Evolutionary conservation across 1,140 invertebrate species (phyloP).

Genomic region (Pinna nobilis): DNA sequence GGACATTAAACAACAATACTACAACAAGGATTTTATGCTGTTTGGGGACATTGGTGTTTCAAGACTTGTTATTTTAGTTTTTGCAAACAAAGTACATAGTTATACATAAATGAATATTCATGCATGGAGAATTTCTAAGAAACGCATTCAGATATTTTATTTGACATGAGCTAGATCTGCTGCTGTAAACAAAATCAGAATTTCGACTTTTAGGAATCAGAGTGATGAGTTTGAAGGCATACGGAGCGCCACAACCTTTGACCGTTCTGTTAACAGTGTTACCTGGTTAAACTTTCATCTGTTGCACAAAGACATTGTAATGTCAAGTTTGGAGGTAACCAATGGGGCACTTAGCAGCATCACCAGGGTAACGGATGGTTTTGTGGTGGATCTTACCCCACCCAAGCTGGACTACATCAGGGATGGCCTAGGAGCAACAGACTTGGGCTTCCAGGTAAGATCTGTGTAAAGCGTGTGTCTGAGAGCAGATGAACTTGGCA

Average conservation of each 20-base stretch:
- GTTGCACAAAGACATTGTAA: slow-evolving; percentile 44
- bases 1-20: too few species aligned
- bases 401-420: slow-evolving; percentile 42
- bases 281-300: slow-evolving; percentile 45
- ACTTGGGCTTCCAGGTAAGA: slow-evolving; percentile 35
- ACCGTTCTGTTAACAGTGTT: slow-evolving; percentile 1
- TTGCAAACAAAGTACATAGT: too few species aligned
- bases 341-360: slow-evolving; percentile 52
- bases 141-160: not conserved
- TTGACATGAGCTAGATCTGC: not conserved
- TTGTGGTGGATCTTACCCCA: slow-evolving; percentile 58
- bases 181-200: too few species aligned
- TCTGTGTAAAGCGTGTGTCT: too few species aligned
- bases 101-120: not conserved
- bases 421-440: slow-evolving; percentile 41
- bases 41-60: too few species aligned
- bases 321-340: slow-evolving; percentile 28
- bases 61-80: too few species aligned
- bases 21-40: too few species aligned
- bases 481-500: too few species aligned
- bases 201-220: slow-evolving; percentile 28
- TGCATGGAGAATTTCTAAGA: not conserved
- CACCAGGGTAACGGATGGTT: slow-evolving; percentile 41
- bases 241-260: slow-evolving; percentile 27
- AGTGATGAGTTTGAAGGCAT: slow-evolving; percentile 19